Evolutionary conservation across 2,113 vertebrate species (phyloP).

Genomic region (Melanostigma gelatinosum): DNA sequence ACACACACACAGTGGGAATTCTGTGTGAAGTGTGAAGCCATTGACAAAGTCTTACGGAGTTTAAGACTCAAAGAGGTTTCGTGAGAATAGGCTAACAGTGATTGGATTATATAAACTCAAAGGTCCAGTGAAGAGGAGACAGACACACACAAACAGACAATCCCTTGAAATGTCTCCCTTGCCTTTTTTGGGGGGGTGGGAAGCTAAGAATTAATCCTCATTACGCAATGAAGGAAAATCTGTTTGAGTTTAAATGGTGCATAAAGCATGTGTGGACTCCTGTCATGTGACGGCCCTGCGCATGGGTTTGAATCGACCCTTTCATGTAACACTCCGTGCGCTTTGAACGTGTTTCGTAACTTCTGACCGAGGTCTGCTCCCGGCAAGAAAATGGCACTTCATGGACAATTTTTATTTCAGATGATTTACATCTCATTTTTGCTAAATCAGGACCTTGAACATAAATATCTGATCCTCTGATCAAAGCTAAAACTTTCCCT

Average conservation of each 20-base stretch:
- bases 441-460: not conserved
- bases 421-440: too few relatives aligned
- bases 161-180: constrained; percentile 10
- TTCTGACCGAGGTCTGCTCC: not conserved
- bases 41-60: constrained; percentile 19
- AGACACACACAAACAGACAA: constrained; percentile 15
- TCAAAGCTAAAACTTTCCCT: not conserved
- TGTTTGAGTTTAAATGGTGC: constrained; percentile 1
- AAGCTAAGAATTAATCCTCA: constrained; percentile 48
- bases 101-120: constrained; percentile 53
- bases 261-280: not conserved
- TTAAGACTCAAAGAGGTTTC: constrained; percentile 65
- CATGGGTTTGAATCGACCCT: constrained; percentile 1
- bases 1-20: constrained; percentile 15
- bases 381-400: not conserved
- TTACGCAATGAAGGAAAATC: constrained; percentile 49
- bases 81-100: constrained; percentile 47
- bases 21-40: constrained; percentile 20
- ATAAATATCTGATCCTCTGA: not conserved
- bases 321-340: not conserved
- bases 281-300: not conserved
- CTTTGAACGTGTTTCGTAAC: constrained; percentile 5
- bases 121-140: constrained; percentile 23
- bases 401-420: not conserved
- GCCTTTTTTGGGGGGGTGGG: not conserved